A percentile compares a stretch with the other conserved stretches of the same genome.
These are phyloP conservation scores for Halyomorpha halys DNA, from an alignment of 1,140 invertebrate species.

Conservation along the genomic window DNA sequence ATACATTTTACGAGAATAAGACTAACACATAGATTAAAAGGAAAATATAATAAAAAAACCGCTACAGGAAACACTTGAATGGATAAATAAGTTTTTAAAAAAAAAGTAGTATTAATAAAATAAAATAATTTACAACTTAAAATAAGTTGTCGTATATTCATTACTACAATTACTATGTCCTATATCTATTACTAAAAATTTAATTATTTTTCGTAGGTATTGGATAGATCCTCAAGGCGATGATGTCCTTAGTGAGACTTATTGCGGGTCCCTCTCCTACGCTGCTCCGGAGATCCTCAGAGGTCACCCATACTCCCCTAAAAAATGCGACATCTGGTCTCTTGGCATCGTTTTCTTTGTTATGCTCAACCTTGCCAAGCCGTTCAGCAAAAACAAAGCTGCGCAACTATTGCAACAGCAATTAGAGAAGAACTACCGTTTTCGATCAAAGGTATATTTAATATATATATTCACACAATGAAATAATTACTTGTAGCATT, in stretches of 20 bases:
- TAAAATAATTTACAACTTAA: too few relatives aligned
- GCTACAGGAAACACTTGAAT: too few relatives aligned
- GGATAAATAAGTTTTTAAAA: too few relatives aligned
- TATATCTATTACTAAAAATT: too few relatives aligned
- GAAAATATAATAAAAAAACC: too few relatives aligned
- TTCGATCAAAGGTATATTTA: slow-evolving; percentile 8
- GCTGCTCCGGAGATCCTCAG: slow-evolving; percentile 58
- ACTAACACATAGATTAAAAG: too few relatives aligned
- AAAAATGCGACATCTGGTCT: slow-evolving; percentile 51
- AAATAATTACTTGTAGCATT: neutral
- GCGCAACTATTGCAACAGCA: slow-evolving; percentile 19
- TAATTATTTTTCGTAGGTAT: too few relatives aligned
- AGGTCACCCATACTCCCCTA: slow-evolving; percentile 50
- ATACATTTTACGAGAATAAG: too few relatives aligned
- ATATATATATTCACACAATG: neutral
- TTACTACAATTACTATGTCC: too few relatives aligned
- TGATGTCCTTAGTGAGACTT: slow-evolving; percentile 47
- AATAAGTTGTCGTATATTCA: too few relatives aligned
- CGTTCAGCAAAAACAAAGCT: slow-evolving; percentile 23
- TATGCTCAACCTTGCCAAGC: slow-evolving; percentile 53
- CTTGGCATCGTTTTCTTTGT: slow-evolving; percentile 55
- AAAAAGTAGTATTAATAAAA: too few relatives aligned
- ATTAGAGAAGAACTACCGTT: slow-evolving; percentile 19
- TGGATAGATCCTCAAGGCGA: slow-evolving; percentile 18
- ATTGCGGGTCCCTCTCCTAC: slow-evolving; percentile 60